Evolutionary conservation across 2,888 invertebrate genomes (phyloP).

Genomic region (Stenodema calcarata): DNA sequence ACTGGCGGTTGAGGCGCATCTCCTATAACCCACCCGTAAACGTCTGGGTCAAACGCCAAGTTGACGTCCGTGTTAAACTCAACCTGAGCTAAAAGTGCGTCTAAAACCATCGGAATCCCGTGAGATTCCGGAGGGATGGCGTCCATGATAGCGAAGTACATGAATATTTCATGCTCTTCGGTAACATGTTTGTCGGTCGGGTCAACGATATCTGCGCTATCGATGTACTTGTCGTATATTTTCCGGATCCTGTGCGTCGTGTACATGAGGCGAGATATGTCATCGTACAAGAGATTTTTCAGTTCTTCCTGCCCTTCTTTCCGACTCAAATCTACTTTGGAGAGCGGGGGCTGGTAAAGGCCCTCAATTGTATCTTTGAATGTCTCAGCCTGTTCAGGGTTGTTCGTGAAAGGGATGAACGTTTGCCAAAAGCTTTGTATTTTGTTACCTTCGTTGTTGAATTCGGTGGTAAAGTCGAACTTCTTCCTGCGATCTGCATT

Average conservation of each 20-base stretch:
- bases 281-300: conserved; percentile 33
- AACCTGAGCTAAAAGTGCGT: conserved; percentile 33
- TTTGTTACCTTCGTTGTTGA: not conserved
- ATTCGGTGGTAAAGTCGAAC: not conserved
- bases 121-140: conserved; percentile 8
- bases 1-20: not conserved
- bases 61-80: conserved; percentile 10
- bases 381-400: not conserved
- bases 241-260: not conserved
- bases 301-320: not conserved
- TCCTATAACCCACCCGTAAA: conserved; percentile 32
- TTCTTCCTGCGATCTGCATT: conserved; percentile 8
- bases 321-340: not conserved
- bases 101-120: conserved; percentile 38
- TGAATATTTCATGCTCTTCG: not conserved
- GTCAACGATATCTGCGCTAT: not conserved
- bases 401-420: not conserved
- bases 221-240: conserved; percentile 10
- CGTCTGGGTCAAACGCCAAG: not conserved
- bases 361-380: conserved; percentile 19
- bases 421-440: conserved; percentile 31
- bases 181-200: not conserved
- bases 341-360: not conserved
- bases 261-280: conserved; percentile 30
- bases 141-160: conserved; percentile 29